Evolutionary conservation across 1,140 invertebrate genomes (phyloP), one percentile per base, ranked within the genome.

Genomic region (Megalonaias nervosa): DNA sequence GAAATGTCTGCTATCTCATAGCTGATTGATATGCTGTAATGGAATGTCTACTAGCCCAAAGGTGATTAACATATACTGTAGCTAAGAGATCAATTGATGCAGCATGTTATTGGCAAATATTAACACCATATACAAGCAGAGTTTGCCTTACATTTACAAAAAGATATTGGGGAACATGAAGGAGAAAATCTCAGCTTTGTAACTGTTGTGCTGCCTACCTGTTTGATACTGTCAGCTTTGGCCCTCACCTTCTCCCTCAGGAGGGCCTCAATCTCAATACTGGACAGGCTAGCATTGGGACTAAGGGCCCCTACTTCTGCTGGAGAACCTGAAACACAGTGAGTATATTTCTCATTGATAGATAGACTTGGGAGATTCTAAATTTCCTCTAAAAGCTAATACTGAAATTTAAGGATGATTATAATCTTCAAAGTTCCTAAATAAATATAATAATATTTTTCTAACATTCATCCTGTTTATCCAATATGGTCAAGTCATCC

Each of bases 261-360:
- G 62, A 86, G 48, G n/a, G 83, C 80, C 80, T 88, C 87, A 21
- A 89, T 77, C 78, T 88, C 88, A 78, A 89, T 88, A 75, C 81
- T 86, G 68, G 88, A 88, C 69, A 89, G 65, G 61, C 81, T 83
- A 76, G 76, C 77, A 78, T 82, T 85, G 5, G 78, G 72, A 31
- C 80, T 67, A 19, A 67, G 71, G 21, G 80, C 65, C 26, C 75
- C 72, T 26, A 31, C 75, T 11, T 82, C 77, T 67, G 62, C 67
- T 38, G 31, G 71, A 56, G 76, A 71, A 57, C 70, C 74, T 73
- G 74, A 67, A 65, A 74, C n/a, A 64, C 19, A 38, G 38, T 14
- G 75, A 74, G 65, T 62, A 31, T 11, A 19, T 38, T 61, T 26
- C 69, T 74, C 67, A 67, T 16, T 23, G 57, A 60, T 71, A 68